Evolutionary conservation across 2,113 vertebrate genomes (phyloP).

Genomic region (Solea senegalensis): DNA sequence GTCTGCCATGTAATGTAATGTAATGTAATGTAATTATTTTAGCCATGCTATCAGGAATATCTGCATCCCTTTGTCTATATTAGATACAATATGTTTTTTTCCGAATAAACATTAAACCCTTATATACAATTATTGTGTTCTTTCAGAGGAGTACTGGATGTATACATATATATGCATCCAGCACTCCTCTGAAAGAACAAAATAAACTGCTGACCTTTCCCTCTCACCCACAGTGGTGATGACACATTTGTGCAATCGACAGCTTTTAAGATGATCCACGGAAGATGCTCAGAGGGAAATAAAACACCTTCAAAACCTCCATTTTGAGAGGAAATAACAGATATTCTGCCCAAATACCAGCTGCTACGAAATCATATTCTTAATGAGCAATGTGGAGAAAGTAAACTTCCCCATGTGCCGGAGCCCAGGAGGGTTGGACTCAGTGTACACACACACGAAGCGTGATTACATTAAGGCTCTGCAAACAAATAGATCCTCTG

Average conservation of each 20-base stretch:
- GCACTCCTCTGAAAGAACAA: neutral
- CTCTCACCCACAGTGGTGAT: neutral
- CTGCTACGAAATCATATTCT: conserved; percentile 66
- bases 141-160: too few species aligned
- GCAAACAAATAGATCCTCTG: conserved; percentile 91
- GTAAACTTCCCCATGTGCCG: conserved; percentile 74
- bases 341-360: conserved; percentile 57
- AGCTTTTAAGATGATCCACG: conserved; percentile 2
- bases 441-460: conserved; percentile 88
- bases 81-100: too few species aligned
- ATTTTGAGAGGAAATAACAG: conserved; percentile 43
- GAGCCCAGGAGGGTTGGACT: conserved; percentile 87
- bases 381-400: conserved; percentile 72
- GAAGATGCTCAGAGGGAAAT: neutral
- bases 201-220: conserved; percentile 21
- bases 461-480: conserved; percentile 78
- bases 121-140: too few species aligned
- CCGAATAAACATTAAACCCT: too few species aligned
- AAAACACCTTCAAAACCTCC: conserved; percentile 44
- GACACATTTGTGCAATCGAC: neutral
- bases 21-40: too few species aligned
- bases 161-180: too few species aligned
- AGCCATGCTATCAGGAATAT: too few species aligned
- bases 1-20: too few species aligned
- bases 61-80: too few species aligned